phyloP scores from a whole-genome alignment of 2,113 vertebrate genomes.

The Holacanthus passer region DNA sequence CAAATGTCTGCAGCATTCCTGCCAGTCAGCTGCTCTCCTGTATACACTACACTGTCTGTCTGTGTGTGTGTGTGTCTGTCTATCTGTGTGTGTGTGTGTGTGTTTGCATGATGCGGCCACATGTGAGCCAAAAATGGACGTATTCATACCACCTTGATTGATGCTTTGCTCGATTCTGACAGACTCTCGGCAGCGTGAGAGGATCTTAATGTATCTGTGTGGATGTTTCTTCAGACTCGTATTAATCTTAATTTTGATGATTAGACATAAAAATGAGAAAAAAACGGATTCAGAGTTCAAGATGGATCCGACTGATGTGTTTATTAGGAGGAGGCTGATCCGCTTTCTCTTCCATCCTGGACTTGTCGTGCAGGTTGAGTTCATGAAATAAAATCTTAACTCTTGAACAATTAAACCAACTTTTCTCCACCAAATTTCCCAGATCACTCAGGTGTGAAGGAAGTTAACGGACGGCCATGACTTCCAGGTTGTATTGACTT shows the following conservation, averaged over 20 bases:
- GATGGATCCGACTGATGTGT: background rate
- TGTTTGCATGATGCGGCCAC: background rate
- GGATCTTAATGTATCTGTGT: background rate
- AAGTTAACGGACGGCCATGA: too few relatives aligned
- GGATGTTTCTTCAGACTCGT: background rate
- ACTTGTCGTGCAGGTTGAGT: too few relatives aligned
- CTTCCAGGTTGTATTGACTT: background rate
- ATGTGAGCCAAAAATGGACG: constrained; percentile 39
- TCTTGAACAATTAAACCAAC: background rate
- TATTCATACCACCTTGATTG: constrained; percentile 35
- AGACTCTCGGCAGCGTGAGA: constrained; percentile 14
- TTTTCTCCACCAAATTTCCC: background rate
- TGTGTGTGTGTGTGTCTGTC: background rate
- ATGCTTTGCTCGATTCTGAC: constrained; percentile 2
- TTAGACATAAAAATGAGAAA: background rate
- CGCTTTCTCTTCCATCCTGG: background rate
- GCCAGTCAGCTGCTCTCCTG: constrained; percentile 50
- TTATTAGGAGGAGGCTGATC: background rate
- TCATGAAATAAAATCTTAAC: background rate
- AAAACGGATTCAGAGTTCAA: background rate
- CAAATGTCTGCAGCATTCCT: constrained; percentile 61
- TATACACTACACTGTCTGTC: background rate
- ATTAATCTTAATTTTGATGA: background rate
- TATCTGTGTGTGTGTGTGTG: background rate
- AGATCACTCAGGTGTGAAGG: background rate